Evolutionary conservation across 1,140 invertebrate species (phyloP), one percentile per base, ranked within the genome.

Genomic region (Cryptotermes secundus): DNA sequence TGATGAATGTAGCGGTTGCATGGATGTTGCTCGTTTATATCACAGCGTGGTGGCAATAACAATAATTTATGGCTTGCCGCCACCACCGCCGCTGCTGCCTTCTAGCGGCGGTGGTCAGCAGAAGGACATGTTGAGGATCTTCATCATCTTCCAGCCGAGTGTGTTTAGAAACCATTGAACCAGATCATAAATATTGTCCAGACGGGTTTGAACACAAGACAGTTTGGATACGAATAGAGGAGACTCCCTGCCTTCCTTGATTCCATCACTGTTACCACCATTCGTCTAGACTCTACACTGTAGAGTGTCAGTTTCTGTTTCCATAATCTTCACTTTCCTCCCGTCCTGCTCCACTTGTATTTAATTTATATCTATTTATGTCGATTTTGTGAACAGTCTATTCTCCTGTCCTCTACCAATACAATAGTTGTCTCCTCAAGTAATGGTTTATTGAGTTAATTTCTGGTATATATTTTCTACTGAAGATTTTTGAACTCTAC

Each of bases 1-100:
- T 82, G 81, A 82, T 82, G 35, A 82, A 82, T 82, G 81, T 82
- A 53, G 81, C 26, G 81, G 81, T 82, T 45, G 81, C 81, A 38
- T 38, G 80, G 80, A 7, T 38, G 80, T 35, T 26, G 80, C 22
- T 59, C 53, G 53, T 59, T 59, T n/a, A 59, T 59, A n/a, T 72
- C 59, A 0, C 59, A 31, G 59, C 59, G 59, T 72, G 59, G 59
- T 31, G 26, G 59, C 59, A 72, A 72, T 72, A 72, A 72, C 59
- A n/a, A 31, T 72, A 72, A 72, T 72, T 72, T 31, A 72, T 72
- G 10, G 59, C 59, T 4, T 10, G 59, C 59, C 59, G 59, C 59
- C n/a, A 26, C 53, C 26, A 22, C 59, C 26, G 59, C 26, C 14
- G 59, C 59, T 72, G 59, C 59, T n/a, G 26, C 26, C 59, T 7